Conservation (phyloP, 1,140 invertebrate species). For the Mamestra configurata region DNA sequence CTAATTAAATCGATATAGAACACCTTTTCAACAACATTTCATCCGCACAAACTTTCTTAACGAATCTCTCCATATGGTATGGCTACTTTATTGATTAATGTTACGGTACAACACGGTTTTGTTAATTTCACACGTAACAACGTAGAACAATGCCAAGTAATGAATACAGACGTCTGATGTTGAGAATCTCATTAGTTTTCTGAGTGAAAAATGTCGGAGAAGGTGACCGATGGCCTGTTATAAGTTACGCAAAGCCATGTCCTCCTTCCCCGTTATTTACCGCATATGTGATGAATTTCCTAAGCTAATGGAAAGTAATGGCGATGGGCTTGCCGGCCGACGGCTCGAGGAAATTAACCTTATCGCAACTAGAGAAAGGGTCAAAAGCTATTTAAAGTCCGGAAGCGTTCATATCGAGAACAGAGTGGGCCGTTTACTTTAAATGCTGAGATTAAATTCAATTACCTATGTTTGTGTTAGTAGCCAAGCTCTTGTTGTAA, state of each 20-base stretch:
- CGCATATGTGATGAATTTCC: conserved; percentile 57
- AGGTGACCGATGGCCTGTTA: conserved; percentile 57
- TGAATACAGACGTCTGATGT: conserved; percentile 56
- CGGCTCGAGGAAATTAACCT: conserved; percentile 51
- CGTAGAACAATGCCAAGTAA: conserved; percentile 57
- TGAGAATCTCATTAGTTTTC: conserved; percentile 60
- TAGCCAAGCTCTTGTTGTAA: neutral
- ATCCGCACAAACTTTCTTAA: conserved; percentile 1
- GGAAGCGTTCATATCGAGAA: conserved; percentile 34
- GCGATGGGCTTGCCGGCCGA: conserved; percentile 46
- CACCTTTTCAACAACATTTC: neutral
- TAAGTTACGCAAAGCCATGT: conserved; percentile 47
- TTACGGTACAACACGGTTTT: conserved; percentile 28
- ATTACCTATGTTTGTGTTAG: neutral
- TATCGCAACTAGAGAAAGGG: conserved; percentile 39
- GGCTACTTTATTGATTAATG: neutral
- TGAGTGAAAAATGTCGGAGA: conserved; percentile 56
- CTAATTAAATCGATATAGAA: conserved; percentile 2
- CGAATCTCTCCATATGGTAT: neutral
- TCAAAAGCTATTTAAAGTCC: conserved; percentile 44
- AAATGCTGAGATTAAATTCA: conserved; percentile 10
- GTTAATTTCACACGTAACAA: conserved; percentile 54
- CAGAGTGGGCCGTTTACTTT: conserved; percentile 13
- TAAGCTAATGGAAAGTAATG: conserved; percentile 57
- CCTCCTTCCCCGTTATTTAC: conserved; percentile 56